These are phyloP conservation scores for Scelioninae gen. 1 DNA, from an alignment of 2,888 invertebrate genomes.

Conservation along the genomic window DNA sequence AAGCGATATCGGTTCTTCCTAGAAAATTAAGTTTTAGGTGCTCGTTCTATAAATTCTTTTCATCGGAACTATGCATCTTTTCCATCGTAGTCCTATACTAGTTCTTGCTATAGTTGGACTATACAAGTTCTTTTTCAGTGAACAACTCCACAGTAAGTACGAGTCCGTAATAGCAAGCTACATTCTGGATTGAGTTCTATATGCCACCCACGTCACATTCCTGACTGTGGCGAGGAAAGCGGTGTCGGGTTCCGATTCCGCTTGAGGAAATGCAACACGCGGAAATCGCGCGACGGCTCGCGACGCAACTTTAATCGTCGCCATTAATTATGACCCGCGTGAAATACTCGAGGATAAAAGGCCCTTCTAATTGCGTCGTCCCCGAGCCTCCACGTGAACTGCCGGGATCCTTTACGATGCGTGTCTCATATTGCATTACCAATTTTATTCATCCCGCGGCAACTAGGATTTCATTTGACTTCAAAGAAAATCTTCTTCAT, in stretches of 20 bases:
- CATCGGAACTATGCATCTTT: too few relatives aligned
- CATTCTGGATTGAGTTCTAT: slow-evolving; percentile 63
- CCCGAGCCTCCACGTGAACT: slow-evolving; percentile 13
- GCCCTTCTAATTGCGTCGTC: slow-evolving; percentile 25
- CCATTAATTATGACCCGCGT: slow-evolving; percentile 44
- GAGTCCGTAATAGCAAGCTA: slow-evolving; percentile 6
- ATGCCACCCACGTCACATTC: slow-evolving; percentile 77
- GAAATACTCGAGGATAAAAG: slow-evolving; percentile 28
- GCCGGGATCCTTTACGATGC: slow-evolving; percentile 43
- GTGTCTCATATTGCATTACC: slow-evolving; percentile 53
- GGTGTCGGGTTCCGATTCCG: not conserved
- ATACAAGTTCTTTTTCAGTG: not conserved
- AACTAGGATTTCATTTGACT: slow-evolving; percentile 54
- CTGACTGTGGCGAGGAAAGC: slow-evolving; percentile 3
- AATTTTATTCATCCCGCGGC: slow-evolving; percentile 63
- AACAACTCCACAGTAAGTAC: not conserved
- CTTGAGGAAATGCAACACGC: slow-evolving; percentile 8
- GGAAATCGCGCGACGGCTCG: slow-evolving; percentile 18
- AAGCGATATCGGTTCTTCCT: too few relatives aligned
- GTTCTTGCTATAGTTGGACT: slow-evolving; percentile 24
- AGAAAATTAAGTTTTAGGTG: too few relatives aligned
- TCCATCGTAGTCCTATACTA: not conserved
- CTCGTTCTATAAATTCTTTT: too few relatives aligned
- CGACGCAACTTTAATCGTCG: slow-evolving; percentile 29
- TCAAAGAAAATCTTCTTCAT: slow-evolving; percentile 41